These are phyloP conservation scores for Platichthys flesus DNA, from an alignment of 2,113 vertebrate genomes.

Conservation along the genomic window DNA sequence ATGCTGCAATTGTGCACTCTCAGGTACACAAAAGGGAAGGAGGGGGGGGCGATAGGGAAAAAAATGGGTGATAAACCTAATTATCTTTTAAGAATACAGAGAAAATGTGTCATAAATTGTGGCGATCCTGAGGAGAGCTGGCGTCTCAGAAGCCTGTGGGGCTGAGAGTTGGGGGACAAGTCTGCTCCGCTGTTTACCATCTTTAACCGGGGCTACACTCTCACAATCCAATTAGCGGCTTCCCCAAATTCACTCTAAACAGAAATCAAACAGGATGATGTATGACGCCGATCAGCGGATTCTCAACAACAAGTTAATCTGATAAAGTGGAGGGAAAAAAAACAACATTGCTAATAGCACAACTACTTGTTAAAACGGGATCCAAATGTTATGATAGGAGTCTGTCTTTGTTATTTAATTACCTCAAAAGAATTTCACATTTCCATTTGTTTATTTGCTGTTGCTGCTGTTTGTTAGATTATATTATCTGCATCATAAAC, in stretches of 20 bases:
- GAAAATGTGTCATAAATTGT: constrained; percentile 76
- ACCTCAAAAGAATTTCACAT: constrained; percentile 64
- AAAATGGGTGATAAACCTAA: constrained; percentile 76
- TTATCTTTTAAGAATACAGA: constrained; percentile 80
- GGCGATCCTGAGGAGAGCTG: constrained; percentile 68
- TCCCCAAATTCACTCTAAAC: constrained; percentile 69
- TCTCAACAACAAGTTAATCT: constrained; percentile 66
- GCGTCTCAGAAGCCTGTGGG: constrained; percentile 60
- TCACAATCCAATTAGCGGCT: constrained; percentile 74
- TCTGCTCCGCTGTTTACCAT: constrained; percentile 67
- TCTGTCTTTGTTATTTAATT: constrained; percentile 75
- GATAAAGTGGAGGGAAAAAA: constrained; percentile 47
- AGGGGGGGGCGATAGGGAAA: constrained; percentile 17
- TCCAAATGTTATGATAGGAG: constrained; percentile 65
- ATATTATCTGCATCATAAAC: constrained; percentile 35
- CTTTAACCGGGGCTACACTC: constrained; percentile 70
- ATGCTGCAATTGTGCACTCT: constrained; percentile 72
- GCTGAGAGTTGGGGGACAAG: constrained; percentile 61
- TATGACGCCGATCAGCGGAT: constrained; percentile 65
- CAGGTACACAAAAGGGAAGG: constrained; percentile 74
- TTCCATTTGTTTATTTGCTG: constrained; percentile 64
- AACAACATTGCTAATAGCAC: constrained; percentile 61
- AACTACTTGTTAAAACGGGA: constrained; percentile 66
- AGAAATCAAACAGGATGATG: constrained; percentile 78
- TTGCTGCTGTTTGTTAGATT: constrained; percentile 49